These are phyloP conservation scores for Sphaeramia orbicularis DNA, from an alignment of 2,797 vertebrate species.

Conservation along the genomic window DNA sequence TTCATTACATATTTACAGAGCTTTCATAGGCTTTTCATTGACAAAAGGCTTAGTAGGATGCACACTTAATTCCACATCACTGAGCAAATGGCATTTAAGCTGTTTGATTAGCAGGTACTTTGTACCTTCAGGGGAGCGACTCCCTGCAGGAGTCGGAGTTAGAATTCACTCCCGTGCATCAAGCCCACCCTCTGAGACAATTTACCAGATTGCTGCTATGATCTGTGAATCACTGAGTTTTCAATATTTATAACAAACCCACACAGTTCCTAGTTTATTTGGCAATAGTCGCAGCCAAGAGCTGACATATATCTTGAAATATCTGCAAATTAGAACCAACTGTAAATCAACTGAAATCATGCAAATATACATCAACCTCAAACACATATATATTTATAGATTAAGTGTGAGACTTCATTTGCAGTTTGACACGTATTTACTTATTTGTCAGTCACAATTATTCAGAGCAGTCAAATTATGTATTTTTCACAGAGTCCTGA, in stretches of 20 bases:
- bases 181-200: slow-evolving; percentile 68
- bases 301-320: slow-evolving; percentile 2
- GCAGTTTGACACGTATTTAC: slow-evolving; percentile 9
- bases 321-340: too few species aligned
- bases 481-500: slow-evolving; percentile 18
- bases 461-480: slow-evolving; percentile 21
- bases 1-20: slow-evolving; percentile 33
- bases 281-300: slow-evolving; percentile 36
- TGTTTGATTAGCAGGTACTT: slow-evolving; percentile 70
- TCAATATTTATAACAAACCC: slow-evolving; percentile 62
- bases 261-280: slow-evolving; percentile 50
- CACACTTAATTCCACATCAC: slow-evolving; percentile 47
- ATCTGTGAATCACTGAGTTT: slow-evolving; percentile 65
- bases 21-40: slow-evolving; percentile 39
- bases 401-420: background rate
- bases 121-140: slow-evolving; percentile 63
- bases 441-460: slow-evolving; percentile 23
- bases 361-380: background rate
- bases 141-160: slow-evolving; percentile 48
- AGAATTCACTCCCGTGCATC: slow-evolving; percentile 46
- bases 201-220: slow-evolving; percentile 64
- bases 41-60: slow-evolving; percentile 47
- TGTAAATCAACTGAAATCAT: too few species aligned
- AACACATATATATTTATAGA: too few species aligned
- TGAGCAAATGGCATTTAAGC: slow-evolving; percentile 57